phyloP scores from a whole-genome alignment of 2,113 vertebrate genomes.

The Nansenia antarctica region DNA sequence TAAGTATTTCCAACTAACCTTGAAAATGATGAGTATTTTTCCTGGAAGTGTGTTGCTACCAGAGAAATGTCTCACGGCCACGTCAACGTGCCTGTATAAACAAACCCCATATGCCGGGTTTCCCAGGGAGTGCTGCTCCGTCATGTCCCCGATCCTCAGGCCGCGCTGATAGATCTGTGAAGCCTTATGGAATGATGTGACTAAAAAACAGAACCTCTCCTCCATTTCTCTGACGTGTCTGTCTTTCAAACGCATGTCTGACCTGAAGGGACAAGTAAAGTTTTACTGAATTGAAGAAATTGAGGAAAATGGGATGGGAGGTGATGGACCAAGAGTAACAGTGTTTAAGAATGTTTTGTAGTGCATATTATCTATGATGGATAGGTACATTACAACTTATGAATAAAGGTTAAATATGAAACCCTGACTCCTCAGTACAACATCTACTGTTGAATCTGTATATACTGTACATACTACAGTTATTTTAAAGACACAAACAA shows the following conservation, averaged over 20 bases:
- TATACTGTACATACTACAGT: no score
- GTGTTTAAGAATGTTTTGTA: no score
- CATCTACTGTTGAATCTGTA: no score
- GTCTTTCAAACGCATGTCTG: conserved; percentile 56
- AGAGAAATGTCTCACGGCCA: conserved; percentile 47
- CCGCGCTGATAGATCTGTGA: conserved; percentile 42
- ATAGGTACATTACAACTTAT: no score
- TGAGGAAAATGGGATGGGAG: no score
- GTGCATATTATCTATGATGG: no score
- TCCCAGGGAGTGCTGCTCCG: conserved; percentile 43
- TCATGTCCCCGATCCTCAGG: conserved; percentile 27
- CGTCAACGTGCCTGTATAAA: conserved; percentile 54
- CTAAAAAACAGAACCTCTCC: conserved; percentile 54
- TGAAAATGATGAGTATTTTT: conserved; percentile 49
- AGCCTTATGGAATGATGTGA: conserved; percentile 28
- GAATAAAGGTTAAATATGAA: no score
- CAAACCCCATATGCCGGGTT: conserved; percentile 55
- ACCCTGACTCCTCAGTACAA: no score
- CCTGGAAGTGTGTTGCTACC: background rate
- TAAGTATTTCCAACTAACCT: conserved; percentile 37
- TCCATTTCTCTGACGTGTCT: conserved; percentile 56
- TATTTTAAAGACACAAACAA: no score
- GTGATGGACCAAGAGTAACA: no score
- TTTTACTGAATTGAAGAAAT: no score
- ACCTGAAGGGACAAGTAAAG: no score